Evolutionary conservation across 2,113 vertebrate genomes (phyloP).

Genomic region (Parus major): DNA sequence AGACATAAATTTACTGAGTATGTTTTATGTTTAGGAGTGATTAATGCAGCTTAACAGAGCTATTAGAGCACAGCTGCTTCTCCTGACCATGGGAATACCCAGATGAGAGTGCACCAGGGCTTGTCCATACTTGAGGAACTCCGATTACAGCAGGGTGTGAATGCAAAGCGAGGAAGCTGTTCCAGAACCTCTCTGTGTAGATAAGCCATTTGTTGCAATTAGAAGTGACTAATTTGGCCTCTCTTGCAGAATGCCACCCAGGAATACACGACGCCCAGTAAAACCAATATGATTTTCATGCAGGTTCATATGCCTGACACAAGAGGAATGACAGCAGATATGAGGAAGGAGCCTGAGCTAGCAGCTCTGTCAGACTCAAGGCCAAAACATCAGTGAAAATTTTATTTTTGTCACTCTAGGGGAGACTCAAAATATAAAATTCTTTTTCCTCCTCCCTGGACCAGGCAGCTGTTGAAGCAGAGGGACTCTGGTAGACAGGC

Average conservation of each 20-base stretch:
- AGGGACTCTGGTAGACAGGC: neutral
- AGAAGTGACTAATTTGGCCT: conserved; percentile 18
- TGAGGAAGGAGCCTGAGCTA: neutral
- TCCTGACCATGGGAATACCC: neutral
- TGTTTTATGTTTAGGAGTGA: neutral
- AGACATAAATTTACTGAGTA: neutral
- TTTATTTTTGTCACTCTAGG: neutral
- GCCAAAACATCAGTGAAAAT: neutral
- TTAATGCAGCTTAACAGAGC: neutral
- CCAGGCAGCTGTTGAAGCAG: neutral
- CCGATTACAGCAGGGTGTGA: neutral
- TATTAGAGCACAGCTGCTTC: neutral
- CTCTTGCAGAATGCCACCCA: neutral
- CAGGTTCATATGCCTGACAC: neutral
- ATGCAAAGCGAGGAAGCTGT: neutral
- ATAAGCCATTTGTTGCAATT: conserved; percentile 37
- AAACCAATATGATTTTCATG: neutral
- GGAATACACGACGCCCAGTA: neutral
- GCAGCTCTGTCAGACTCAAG: neutral
- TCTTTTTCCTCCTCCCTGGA: neutral
- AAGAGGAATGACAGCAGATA: neutral
- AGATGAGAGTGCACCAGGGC: neutral
- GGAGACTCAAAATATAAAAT: neutral
- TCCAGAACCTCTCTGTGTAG: neutral
- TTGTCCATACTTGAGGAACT: conserved; percentile 9